Conservation (phyloP, 1,140 invertebrate species). For the Heliconius congener region DNA sequence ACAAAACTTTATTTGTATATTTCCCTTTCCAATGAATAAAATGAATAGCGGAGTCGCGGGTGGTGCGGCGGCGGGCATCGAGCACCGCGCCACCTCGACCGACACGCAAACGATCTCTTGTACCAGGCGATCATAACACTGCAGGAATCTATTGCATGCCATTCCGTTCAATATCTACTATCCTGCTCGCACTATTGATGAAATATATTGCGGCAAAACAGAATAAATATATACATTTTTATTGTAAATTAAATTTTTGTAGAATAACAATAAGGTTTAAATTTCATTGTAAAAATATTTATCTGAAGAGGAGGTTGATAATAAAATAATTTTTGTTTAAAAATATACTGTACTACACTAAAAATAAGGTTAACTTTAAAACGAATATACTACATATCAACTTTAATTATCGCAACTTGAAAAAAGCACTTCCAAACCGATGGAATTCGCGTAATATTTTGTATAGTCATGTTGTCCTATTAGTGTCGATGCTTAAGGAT, state of each 20-base stretch:
- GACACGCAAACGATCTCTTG: slow-evolving; percentile 75
- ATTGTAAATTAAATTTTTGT: not conserved
- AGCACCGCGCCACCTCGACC: slow-evolving; percentile 74
- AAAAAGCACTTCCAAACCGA: slow-evolving; percentile 46
- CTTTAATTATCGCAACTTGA: slow-evolving; percentile 44
- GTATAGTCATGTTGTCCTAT: slow-evolving; percentile 68
- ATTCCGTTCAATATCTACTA: slow-evolving; percentile 38
- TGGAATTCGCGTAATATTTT: slow-evolving; percentile 66
- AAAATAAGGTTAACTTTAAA: not conserved
- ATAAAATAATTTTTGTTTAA: not conserved
- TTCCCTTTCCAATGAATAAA: not conserved
- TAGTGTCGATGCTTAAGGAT: slow-evolving; percentile 74
- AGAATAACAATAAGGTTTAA: not conserved
- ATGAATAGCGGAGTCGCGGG: slow-evolving; percentile 9
- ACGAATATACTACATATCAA: slow-evolving; percentile 12
- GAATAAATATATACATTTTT: not conserved
- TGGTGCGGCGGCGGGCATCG: slow-evolving; percentile 36
- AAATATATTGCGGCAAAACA: not conserved
- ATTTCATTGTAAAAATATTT: not conserved
- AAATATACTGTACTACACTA: not conserved
- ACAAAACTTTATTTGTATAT: not conserved
- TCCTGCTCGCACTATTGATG: slow-evolving; percentile 41
- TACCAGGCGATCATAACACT: slow-evolving; percentile 65
- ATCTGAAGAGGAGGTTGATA: not conserved
- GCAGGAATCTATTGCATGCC: slow-evolving; percentile 47